A percentile compares a stretch with the other conserved stretches of the same genome.
These are phyloP conservation scores for Procavia capensis DNA, from an alignment of 2,113 vertebrate species.

Conservation along the genomic window DNA sequence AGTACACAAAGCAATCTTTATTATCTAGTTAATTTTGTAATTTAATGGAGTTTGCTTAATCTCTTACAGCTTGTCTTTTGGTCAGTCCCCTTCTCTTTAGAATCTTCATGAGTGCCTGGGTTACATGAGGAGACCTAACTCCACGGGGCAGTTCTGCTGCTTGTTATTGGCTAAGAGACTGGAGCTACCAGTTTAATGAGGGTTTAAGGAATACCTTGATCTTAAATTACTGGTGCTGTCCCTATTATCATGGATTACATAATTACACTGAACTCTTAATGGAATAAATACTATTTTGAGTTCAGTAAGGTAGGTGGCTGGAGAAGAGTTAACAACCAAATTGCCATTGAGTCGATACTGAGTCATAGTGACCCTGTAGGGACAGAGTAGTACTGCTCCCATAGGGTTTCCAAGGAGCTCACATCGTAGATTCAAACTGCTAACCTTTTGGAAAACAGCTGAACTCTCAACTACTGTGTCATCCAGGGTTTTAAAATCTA, in stretches of 20 bases:
- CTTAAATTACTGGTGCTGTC: constrained; percentile 34
- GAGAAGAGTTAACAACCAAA: background rate
- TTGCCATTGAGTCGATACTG: too few species aligned
- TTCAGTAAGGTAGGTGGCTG: constrained; percentile 51
- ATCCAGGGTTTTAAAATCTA: constrained; percentile 16
- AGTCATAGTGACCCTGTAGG: too few species aligned
- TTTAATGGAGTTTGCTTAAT: constrained; percentile 41
- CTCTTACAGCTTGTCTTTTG: background rate
- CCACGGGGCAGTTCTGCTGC: constrained; percentile 4
- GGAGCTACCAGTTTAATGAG: background rate
- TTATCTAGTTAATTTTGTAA: background rate
- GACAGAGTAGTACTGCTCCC: too few species aligned
- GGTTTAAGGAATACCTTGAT: constrained; percentile 20
- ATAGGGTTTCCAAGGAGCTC: too few species aligned
- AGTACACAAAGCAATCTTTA: background rate
- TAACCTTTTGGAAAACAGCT: too few species aligned
- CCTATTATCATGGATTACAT: background rate
- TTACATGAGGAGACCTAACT: constrained; percentile 15
- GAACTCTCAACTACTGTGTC: too few species aligned
- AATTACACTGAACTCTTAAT: background rate
- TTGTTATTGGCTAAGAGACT: constrained; percentile 24
- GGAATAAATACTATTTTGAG: constrained; percentile 57
- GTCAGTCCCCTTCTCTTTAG: constrained; percentile 24
- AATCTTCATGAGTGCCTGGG: constrained; percentile 1
- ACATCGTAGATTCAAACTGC: too few species aligned